Base-by-base conservation (phyloP, 2,888 invertebrate genomes). In the Apodemia zela region DNA sequence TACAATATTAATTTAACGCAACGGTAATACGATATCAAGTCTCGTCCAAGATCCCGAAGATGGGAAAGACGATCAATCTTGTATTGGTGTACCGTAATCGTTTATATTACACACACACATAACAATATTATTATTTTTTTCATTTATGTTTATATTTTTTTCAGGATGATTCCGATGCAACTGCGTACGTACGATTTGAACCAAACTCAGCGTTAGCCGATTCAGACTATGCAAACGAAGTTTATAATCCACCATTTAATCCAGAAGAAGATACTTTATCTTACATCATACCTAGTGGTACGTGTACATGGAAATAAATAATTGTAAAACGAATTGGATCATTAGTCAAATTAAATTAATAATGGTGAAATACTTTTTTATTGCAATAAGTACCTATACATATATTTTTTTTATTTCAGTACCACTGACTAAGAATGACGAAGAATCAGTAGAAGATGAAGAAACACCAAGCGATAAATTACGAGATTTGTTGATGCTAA, bases 131-230 rank as follows among this genome's bases (percentile, higher is more conserved):
- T 38, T 38, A 3, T 2, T 38, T 13, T 33, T 29, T 29, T n/a
- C n/a, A 33, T 8, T 0, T 8, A 0, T 8, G 0, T 13, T 45
- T n/a, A 45, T 45, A 6, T 59, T 25, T 29, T 21, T 65, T 71
- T 68, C 72, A 92, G 84, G 82, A 93, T 62, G 94, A 95, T 73
- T 93, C 95, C 17, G 94, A 94, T 70, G 94, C 95, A 75, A 90
- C 96, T 76, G 97, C 97, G 38, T 95, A 95, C 72, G 95, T 97
- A 35, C 95, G 95, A 69, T 97, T 96, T 75, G 95, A 94, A 8
- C 97, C 97, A 15, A 93, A 93, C 63, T 84, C 87, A 17, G 94
- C 93, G 66, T 84, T 92, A 64, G 90, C 87, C 7, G 93, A 95
- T 76, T 93, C 94, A 3, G 94, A 95, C 70, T 97, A 94, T 77